phyloP scores from a whole-genome alignment of 2,888 invertebrate species.

The Conomelus anceps region DNA sequence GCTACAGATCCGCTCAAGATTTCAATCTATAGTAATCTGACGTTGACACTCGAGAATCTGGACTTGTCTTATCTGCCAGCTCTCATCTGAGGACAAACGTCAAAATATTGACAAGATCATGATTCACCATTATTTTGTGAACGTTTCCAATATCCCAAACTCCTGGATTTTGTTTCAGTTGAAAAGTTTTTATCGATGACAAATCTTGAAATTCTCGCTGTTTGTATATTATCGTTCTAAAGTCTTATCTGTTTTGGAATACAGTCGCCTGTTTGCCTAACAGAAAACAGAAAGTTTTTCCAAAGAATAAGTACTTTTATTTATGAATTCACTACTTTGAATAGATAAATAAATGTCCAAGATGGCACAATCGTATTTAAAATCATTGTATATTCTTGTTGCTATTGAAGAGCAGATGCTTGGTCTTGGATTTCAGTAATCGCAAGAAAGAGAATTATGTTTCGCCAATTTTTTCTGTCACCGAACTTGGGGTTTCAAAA shows the following conservation, averaged over 20 bases:
- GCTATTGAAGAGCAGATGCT: not conserved
- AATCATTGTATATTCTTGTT: not conserved
- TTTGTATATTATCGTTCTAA: not conserved
- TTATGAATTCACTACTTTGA: not conserved
- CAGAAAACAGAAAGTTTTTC: not conserved
- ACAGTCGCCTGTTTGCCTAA: not conserved
- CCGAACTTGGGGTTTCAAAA: not conserved
- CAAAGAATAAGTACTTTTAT: not conserved
- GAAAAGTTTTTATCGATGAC: not conserved
- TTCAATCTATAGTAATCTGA: not conserved
- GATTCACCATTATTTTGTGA: not conserved
- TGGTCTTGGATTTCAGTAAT: not conserved
- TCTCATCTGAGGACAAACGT: not conserved
- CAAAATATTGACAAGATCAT: not conserved
- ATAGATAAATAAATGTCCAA: not conserved
- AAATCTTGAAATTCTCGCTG: not conserved
- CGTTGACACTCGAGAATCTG: not conserved
- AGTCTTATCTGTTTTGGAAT: not conserved
- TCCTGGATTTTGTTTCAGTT: not conserved
- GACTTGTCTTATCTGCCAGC: not conserved
- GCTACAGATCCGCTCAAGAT: not conserved
- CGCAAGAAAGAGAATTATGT: not conserved
- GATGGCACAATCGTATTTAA: not conserved
- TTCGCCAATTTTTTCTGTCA: not conserved
- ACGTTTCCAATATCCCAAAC: not conserved